Percentiles rank a stretch among this genome's conserved stretches.
These are phyloP conservation scores for Heterodera schachtii DNA, from an alignment of 1,140 invertebrate species.

Conservation along the genomic window DNA sequence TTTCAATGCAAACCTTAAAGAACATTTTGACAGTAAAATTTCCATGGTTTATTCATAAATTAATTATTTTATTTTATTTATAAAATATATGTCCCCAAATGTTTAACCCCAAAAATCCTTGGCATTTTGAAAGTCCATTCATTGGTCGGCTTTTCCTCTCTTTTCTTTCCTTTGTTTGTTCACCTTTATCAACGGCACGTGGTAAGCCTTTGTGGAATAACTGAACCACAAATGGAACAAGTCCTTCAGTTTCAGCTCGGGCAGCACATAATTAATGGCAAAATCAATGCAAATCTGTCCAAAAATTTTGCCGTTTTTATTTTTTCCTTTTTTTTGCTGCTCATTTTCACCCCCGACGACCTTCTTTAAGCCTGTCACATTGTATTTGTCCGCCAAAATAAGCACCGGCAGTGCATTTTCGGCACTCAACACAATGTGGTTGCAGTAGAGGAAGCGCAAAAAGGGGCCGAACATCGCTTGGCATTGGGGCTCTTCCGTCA, in stretches of 20 bases:
- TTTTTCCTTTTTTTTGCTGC: neutral
- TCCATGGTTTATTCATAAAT: neutral
- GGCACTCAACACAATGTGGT: constrained; percentile 67
- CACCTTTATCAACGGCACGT: constrained; percentile 23
- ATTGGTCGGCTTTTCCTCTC: too few relatives aligned
- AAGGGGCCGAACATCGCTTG: constrained; percentile 67
- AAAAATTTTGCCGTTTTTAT: neutral
- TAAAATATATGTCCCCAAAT: too few relatives aligned
- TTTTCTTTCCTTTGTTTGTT: neutral
- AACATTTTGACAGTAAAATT: constrained; percentile 23
- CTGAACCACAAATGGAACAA: constrained; percentile 69
- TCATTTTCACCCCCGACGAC: constrained; percentile 44
- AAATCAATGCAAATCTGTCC: constrained; percentile 66
- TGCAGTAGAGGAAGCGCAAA: constrained; percentile 67
- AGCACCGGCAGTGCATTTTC: constrained; percentile 67
- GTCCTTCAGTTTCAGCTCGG: constrained; percentile 67
- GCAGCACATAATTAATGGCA: constrained; percentile 67
- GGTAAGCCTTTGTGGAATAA: constrained; percentile 68
- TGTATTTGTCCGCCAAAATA: constrained; percentile 68
- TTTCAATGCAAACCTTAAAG: constrained; percentile 60
- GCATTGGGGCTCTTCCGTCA: constrained; percentile 67
- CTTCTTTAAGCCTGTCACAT: constrained; percentile 66
- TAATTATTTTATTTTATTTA: too few relatives aligned
- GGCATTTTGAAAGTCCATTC: too few relatives aligned
- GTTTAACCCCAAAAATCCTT: too few relatives aligned